Base-by-base conservation (phyloP, 2,888 invertebrate species). In the Dioctria rufipes region DNA sequence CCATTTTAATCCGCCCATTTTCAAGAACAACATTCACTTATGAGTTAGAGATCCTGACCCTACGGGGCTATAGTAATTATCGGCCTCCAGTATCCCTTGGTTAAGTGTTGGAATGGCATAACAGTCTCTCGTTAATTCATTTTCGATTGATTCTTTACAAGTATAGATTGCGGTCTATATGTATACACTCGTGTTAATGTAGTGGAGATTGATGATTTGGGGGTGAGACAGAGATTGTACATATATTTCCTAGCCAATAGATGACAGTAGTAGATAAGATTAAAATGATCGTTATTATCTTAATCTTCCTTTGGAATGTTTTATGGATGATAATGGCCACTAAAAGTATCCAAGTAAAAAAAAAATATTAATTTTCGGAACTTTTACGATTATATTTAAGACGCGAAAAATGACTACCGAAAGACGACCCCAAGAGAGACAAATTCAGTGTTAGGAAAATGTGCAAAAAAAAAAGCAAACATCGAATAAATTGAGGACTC, bases 91-190 rank as follows among this genome's bases (percentile, higher is more conserved):
- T 9, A 25, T 63, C 40, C 25, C 39, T 43, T 11, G 11, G 61
- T 39, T 60, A 4, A n/a, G 39, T 71, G 40, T 39, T 8, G 63
- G 63, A 46, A 77, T 77, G 61, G 63, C 77, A 40, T 63, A 77
- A 49, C n/a, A 63, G 51, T 4, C 13, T 25, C n/a, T 49, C 60
- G 49, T 13, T 77, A 77, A 77, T 77, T 77, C 77, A 37, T 63
- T 77, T 77, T 60, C 63, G 77, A 77, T 63, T 77, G 77, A 63
- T 77, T 77, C 46, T 63, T 75, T 75, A 42, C 43, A 61, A 60
- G 43, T 60, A n/a, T 67, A 5, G 13, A 61, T 13, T 58, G 8
- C 3, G 11, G 11, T 11, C 11, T 13, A n/a, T 5, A 11, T 6
- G 2, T n/a, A 2, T 11, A 13, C 58, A n/a, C 25, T 58, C 11